Percentiles rank a stretch among this genome's conserved stretches.
phyloP scores from a whole-genome alignment of 2,113 vertebrate genomes.

The Rhinopomastus cyanomelas region DNA sequence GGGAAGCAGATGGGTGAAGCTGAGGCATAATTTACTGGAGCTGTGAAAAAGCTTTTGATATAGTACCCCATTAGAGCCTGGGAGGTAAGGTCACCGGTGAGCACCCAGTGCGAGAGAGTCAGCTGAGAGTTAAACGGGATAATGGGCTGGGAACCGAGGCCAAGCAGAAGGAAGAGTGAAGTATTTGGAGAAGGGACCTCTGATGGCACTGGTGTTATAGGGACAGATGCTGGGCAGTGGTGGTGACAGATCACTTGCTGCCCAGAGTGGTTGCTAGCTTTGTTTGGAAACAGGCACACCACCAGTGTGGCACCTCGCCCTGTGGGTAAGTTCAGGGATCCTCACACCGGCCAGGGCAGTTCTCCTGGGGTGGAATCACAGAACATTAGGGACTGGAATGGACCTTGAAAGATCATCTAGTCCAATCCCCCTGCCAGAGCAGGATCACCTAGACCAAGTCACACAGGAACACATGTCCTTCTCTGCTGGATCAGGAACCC shows the following conservation, averaged over 20 bases:
- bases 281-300: not conserved
- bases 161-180: not conserved
- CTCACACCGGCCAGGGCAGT: not conserved
- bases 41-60: conserved; percentile 42
- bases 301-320: rapidly evolving
- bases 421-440: too few species aligned
- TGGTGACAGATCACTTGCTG: not conserved
- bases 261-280: not conserved
- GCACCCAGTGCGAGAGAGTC: not conserved
- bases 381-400: too few species aligned
- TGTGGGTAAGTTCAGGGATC: not conserved
- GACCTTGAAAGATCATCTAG: too few species aligned
- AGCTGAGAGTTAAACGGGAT: not conserved
- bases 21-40: conserved; percentile 29
- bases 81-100: not conserved
- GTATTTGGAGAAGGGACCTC: not conserved
- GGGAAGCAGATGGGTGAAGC: conserved; percentile 57
- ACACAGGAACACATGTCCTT: rapidly evolving
- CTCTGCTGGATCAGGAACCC: not conserved
- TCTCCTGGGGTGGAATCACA: not conserved
- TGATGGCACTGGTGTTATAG: not conserved
- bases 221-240: not conserved
- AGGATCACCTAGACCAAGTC: too few species aligned
- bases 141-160: not conserved
- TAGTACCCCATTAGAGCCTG: not conserved